Base-by-base conservation (phyloP, 1,140 invertebrate genomes). In the Oncopodura yosiiana region DNA sequence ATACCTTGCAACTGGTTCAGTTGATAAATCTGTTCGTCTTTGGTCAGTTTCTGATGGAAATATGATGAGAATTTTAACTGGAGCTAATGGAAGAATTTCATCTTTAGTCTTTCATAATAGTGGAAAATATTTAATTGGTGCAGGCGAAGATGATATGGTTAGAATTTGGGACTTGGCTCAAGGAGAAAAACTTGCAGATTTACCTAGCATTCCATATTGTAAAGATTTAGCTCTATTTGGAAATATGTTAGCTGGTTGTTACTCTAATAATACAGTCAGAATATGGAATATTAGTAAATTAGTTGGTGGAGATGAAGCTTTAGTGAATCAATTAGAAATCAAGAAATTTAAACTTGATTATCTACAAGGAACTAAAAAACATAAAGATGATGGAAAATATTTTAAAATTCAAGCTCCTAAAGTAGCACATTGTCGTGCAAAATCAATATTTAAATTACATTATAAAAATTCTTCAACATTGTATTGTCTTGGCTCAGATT, bases 1-100 rank as follows among this genome's bases (percentile, higher is more conserved):
- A 61, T 88, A 89, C 66, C 64, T 89, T 55, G 86, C 84, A 32
- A 86, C 83, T 1, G 85, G 83, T 14, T 85, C 85, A 18, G 73
- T 78, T 11, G 86, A 89, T 71, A 80, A 81, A 64, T 81, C 80
- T 23, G 77, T 89, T 48, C 75, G 84, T 26, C 68, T 90, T 53
- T 90, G 86, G 86, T 75, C 73, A 43, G 73, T 81, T 45, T 71
- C 77, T 49, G 78, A 81, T 64, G 79, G 75, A 1, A 75, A 73
- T 64, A 66, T 80, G 52, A 71, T 80, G 3, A 70, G 80, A 59
- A 70, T 80, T 14, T 78, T 81, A 44, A 70, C 75, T 38, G 81
- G 79, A 14, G 77, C 80, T 60, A 70, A 76, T 60, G 78, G 77
- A 6, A 72, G 73, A 2, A 73, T 86, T 49, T 75, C 76, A 60